A percentile compares a stretch with the other conserved stretches of the same genome.
phyloP scores from a whole-genome alignment of 30 jellyfish, hydroid and myxozoan species.

The Hydractinia echinata region DNA sequence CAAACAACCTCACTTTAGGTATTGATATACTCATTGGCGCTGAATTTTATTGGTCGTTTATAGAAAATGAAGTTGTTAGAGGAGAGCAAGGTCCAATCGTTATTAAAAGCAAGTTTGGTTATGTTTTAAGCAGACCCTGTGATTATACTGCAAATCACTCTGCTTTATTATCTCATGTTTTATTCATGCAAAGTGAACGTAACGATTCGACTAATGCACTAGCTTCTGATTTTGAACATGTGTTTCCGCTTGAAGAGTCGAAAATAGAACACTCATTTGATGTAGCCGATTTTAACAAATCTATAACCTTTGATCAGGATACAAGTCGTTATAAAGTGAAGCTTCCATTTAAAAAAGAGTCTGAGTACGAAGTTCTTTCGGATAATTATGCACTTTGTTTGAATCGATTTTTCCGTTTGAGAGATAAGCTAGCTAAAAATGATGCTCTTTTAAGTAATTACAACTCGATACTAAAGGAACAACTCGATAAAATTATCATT shows the following conservation, averaged over 20 bases:
- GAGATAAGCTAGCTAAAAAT: neutral
- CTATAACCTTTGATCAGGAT: neutral
- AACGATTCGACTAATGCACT: no score
- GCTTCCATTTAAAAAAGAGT: conserved; percentile 6
- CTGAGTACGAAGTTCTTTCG: no score
- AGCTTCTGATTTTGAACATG: no score
- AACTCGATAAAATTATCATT: neutral
- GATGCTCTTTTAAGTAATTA: neutral
- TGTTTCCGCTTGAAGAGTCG: no score
- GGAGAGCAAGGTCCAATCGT: conserved; percentile 20
- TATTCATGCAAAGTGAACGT: no score
- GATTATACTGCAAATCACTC: no score
- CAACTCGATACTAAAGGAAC: conserved; percentile 13
- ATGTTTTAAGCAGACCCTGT: conserved; percentile 25
- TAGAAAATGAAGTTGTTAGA: conserved; percentile 14
- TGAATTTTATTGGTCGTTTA: conserved; percentile 24
- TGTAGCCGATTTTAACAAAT: neutral
- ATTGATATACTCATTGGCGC: conserved; percentile 25
- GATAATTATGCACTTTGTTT: no score
- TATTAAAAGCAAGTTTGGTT: conserved; percentile 26
- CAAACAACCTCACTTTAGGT: neutral
- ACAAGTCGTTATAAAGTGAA: neutral
- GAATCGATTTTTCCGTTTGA: no score
- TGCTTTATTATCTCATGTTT: no score
- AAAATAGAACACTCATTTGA: no score